Evolutionary conservation across 1,140 invertebrate species (phyloP).

Genomic region (Fopius arisanus): DNA sequence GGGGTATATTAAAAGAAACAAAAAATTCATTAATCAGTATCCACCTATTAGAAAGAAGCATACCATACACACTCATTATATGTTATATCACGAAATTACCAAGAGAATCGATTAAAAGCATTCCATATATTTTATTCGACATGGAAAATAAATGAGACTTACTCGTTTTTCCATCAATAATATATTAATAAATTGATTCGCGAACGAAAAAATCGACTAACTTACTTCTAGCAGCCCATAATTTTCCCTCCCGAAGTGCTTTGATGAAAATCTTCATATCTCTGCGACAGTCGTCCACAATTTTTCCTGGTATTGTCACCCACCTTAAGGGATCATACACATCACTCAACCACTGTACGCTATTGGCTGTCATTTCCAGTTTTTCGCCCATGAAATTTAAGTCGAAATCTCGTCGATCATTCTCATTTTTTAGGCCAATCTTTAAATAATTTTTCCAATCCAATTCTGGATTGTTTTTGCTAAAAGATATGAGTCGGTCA

Average conservation of each 20-base stretch:
- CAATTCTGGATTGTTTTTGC: constrained; percentile 59
- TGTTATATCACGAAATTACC: too few species aligned
- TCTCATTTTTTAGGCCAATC: constrained; percentile 41
- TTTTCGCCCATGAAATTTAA: constrained; percentile 57
- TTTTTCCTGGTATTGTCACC: constrained; percentile 63
- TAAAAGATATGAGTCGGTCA: constrained; percentile 42
- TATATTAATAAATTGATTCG: not conserved
- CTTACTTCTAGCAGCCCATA: constrained; percentile 79
- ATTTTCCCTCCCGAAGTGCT: constrained; percentile 67
- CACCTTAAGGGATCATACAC: constrained; percentile 74
- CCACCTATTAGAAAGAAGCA: too few species aligned
- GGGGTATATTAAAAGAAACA: too few species aligned
- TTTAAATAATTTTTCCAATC: constrained; percentile 57
- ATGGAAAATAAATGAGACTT: not conserved
- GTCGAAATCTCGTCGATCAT: constrained; percentile 43
- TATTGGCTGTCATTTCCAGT: constrained; percentile 52
- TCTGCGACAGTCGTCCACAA: constrained; percentile 59
- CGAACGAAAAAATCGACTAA: constrained; percentile 10
- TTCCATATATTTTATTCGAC: too few species aligned
- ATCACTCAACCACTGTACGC: constrained; percentile 71
- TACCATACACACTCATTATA: too few species aligned
- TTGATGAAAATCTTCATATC: constrained; percentile 68
- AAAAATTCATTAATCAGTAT: too few species aligned
- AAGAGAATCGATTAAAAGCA: too few species aligned
- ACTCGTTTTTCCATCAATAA: not conserved